Base-by-base conservation (phyloP, 2,888 invertebrate genomes). In the Achlya flavicornis region DNA sequence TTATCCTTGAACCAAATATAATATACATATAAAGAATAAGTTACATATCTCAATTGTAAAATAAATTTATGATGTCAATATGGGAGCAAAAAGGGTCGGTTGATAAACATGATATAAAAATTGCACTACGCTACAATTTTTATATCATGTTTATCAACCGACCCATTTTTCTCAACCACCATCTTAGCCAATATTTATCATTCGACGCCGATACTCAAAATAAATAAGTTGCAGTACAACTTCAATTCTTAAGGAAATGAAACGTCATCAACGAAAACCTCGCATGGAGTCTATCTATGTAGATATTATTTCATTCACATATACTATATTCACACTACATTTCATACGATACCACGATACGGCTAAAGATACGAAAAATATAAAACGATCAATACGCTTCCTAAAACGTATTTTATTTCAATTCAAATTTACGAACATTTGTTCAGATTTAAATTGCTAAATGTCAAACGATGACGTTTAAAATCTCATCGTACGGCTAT, bases 401-500 rank as follows among this genome's bases (percentile, higher is more conserved):
- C 3, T 46, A 46, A 14, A n/a, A 14, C 46, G 46, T 46, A 46
- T n/a, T n/a, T 4, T 46, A n/a, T 14, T 53, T 53, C 10, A 19
- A 53, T 53, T 53, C 53, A 19, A 53, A 53, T 53, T 19, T 19
- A 8, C 4, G 10, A 19, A 53, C 19, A 53, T 53, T 53, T 53
- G 53, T 53, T 53, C 53, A 10, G 19, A 48, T 53, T 19, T 53
- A 53, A 19, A 53, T 53, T 53, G 53, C 53, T 53, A 53, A 53
- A 19, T 53, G 53, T 80, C 79, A 77, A 78, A 82, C 76, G 75
- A 70, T 72, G 76, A 73, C 77, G 68, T 76, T 81, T 74, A 75
- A 78, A 80, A 76, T 78, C 75, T 76, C 73, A 75, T 77, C 68
- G 75, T 12, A 16, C 61, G 38, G 61, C 61, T 66, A 66, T 64